These are phyloP conservation scores for Pocillopora meandrina DNA, from an alignment of 92 coral and sea anemone species.

Conservation along the genomic window DNA sequence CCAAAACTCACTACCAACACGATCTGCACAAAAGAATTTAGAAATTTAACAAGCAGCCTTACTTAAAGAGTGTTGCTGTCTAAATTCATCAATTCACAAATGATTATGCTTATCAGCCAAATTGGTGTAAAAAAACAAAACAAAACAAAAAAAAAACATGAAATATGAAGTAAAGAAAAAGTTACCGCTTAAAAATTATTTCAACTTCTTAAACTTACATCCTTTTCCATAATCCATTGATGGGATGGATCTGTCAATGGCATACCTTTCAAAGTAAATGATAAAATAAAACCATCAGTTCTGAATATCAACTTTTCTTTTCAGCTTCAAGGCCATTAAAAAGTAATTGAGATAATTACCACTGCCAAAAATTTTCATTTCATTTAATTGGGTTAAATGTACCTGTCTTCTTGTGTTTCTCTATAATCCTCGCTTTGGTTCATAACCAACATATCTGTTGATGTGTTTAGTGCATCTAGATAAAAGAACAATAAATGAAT, in stretches of 20 bases:
- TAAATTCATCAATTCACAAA: no score
- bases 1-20: constrained; percentile 99
- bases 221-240: constrained; percentile 96
- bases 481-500: not conserved
- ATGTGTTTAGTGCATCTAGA: constrained; percentile 63
- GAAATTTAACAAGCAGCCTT: not conserved
- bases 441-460: constrained; percentile 96
- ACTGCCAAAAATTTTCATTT: not conserved
- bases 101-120: no score
- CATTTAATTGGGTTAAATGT: not conserved
- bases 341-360: not conserved
- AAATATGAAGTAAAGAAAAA: not conserved
- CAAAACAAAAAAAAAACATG: not conserved
- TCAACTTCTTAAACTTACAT: constrained; percentile 66
- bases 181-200: not conserved
- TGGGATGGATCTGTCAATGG: constrained; percentile 91
- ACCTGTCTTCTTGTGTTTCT: constrained; percentile 93
- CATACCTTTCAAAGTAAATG: constrained; percentile 56
- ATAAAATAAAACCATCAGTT: not conserved
- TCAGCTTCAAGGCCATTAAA: no score
- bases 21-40: constrained; percentile 57
- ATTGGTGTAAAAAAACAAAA: no score
- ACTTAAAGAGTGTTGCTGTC: no score
- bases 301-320: not conserved
- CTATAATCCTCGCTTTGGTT: constrained; percentile 98